Base-by-base conservation (phyloP, 2,888 invertebrate species). In the Gastracanthus pulcherrimus region DNA sequence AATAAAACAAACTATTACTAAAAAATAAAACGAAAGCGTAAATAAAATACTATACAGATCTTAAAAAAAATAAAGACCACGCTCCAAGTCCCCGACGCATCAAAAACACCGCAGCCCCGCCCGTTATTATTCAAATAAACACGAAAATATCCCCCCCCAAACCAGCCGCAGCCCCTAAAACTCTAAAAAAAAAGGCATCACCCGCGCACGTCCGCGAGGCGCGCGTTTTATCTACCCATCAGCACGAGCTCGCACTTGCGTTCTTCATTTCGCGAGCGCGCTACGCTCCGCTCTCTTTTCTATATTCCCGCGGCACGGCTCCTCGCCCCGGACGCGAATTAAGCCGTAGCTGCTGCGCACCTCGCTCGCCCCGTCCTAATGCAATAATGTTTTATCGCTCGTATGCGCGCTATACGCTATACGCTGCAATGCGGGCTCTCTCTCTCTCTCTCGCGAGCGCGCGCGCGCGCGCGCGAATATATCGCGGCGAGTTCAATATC, bases 311-410 rank as follows among this genome's bases (percentile, higher is more conserved):
- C 26, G 26, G 13, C 70, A 62, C 31, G n/a, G 4, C 29, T n/a
- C n/a, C 6, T 29, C n/a, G 3, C 13, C 48, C 31, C 62, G 62
- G 38, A 58, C 48, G 62, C 62, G 64, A 64, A 75, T 45, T 51
- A 66, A 79, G 51, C 72, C 58, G 58, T 34, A 66, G 64, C 34
- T 36, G 38, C 6, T 55, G 29, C 38, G 19, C 7, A 36, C 70
- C 6, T 23, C 55, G 9, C 23, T 19, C 38, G 23, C 55, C 0
- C 48, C 67, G 60, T 82, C 76, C 84, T 82, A 84, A 85, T 84
- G 83, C 83, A 84, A 86, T 86, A 86, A 86, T 85, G 85, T 84
- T 88, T 88, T 86, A 88, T 86, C 79, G 84, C 69, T 72, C 80
- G 82, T 84, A 83, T 72, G 72, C 69, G 64, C 55, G 38, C 34